phyloP scores from a whole-genome alignment of 2,888 invertebrate genomes.

The Theretra japonica region DNA sequence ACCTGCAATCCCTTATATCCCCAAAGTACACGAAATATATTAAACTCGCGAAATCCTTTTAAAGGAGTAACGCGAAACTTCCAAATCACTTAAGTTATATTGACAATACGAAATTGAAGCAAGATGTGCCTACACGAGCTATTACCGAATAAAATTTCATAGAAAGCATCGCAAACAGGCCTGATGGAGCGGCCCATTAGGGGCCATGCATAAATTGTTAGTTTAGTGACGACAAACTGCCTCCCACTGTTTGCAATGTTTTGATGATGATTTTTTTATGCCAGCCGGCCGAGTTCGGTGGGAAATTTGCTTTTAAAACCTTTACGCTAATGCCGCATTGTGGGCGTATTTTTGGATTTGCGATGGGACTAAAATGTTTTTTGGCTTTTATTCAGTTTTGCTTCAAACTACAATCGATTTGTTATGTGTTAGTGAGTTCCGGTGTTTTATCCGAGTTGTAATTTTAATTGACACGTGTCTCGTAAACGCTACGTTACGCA shows the following conservation, averaged over 20 bases:
- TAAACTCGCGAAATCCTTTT: constrained; percentile 20
- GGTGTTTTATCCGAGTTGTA: too few relatives aligned
- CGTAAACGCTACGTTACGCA: too few relatives aligned
- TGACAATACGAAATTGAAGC: constrained; percentile 49
- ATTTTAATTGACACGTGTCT: too few relatives aligned
- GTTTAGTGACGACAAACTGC: constrained; percentile 70
- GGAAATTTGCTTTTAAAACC: constrained; percentile 9
- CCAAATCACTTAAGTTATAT: constrained; percentile 41
- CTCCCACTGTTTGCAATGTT: constrained; percentile 57
- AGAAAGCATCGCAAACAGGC: constrained; percentile 82
- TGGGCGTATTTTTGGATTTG: too few relatives aligned
- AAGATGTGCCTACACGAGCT: constrained; percentile 57
- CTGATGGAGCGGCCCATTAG: constrained; percentile 79
- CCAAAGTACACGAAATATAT: neutral
- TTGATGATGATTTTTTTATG: constrained; percentile 41
- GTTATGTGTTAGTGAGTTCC: too few relatives aligned
- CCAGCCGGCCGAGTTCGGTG: neutral
- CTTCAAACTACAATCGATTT: neutral
- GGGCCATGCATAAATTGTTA: constrained; percentile 82
- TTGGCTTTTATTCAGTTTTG: neutral
- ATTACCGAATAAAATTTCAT: constrained; percentile 83
- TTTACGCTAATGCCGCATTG: neutral
- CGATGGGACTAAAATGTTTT: neutral
- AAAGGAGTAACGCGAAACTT: constrained; percentile 45
- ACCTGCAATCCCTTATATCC: neutral